phyloP scores from a whole-genome alignment of 2,888 invertebrate species.

The Ellobium chinense region DNA sequence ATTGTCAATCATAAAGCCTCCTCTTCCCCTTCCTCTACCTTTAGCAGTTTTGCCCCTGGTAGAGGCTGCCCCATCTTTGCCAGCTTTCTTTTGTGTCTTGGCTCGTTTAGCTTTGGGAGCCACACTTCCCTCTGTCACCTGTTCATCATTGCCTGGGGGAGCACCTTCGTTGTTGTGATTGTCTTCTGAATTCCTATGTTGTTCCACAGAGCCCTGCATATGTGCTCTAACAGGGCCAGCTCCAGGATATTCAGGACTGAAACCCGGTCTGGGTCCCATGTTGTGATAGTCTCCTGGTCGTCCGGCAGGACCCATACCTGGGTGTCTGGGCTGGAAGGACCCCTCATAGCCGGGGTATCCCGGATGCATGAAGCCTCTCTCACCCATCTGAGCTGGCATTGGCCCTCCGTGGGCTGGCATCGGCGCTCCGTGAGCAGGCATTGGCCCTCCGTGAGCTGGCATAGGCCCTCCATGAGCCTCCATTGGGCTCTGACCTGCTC shows the following conservation, averaged over 20 bases:
- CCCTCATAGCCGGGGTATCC: neutral
- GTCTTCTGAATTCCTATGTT: neutral
- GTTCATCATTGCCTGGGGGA: neutral
- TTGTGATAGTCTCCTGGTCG: neutral
- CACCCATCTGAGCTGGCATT: neutral
- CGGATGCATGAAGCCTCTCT: constrained; percentile 4
- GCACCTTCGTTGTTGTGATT: neutral
- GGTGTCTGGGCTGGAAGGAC: neutral
- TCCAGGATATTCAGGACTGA: neutral
- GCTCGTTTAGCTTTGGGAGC: constrained; percentile 39
- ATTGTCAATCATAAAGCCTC: constrained; percentile 66
- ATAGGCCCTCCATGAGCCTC: neutral
- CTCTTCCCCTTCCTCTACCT: constrained; percentile 44
- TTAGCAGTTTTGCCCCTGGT: constrained; percentile 21
- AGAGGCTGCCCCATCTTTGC: neutral
- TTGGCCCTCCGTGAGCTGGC: neutral
- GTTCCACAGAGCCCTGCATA: neutral
- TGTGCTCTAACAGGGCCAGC: neutral
- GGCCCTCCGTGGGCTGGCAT: neutral
- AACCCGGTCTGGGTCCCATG: constrained; percentile 8
- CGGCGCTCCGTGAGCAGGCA: neutral
- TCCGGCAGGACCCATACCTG: neutral
- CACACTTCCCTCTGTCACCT: constrained; percentile 21
- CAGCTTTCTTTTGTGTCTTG: constrained; percentile 34
- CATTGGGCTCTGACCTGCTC: neutral